Evolutionary conservation across 37 sponge, comb jelly and placozoan species (phyloP).

Genomic region (Agelas oroides): DNA sequence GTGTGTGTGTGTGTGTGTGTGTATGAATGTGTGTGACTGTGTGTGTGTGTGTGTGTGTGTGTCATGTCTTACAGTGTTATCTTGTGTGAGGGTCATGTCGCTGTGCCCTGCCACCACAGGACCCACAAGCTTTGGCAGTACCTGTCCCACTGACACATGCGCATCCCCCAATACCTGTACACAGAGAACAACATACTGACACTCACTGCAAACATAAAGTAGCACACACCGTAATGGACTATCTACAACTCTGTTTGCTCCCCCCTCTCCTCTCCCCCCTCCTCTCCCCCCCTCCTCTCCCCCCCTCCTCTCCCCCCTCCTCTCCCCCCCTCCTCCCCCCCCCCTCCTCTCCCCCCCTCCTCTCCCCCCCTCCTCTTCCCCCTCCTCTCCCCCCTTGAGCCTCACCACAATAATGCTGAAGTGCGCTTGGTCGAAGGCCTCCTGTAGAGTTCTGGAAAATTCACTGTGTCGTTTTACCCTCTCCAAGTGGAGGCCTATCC

Average conservation of each 20-base stretch:
- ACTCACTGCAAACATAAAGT: neutral
- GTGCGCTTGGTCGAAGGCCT: slow-evolving; percentile 7
- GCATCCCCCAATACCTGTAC: slow-evolving; percentile 2
- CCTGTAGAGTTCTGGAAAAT: neutral
- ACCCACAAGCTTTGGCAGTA: neutral
- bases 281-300: no score
- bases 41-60: no score
- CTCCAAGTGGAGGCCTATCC: neutral
- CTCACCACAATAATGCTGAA: slow-evolving; percentile 8
- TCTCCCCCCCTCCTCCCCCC: no score
- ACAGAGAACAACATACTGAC: neutral
- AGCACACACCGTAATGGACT: no score
- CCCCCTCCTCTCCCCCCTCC: no score
- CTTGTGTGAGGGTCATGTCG: neutral
- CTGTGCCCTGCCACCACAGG: neutral
- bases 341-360: no score
- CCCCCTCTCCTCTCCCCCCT: no score
- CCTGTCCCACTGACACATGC: neutral
- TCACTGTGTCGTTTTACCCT: neutral
- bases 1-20: no score
- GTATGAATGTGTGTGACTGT: neutral
- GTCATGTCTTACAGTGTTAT: no score
- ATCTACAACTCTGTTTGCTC: no score
- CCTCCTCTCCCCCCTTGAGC: neutral
- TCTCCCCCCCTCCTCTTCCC: neutral